Conservation (phyloP, 2,888 invertebrate species). For the Mesorhabditis sp. region DNA sequence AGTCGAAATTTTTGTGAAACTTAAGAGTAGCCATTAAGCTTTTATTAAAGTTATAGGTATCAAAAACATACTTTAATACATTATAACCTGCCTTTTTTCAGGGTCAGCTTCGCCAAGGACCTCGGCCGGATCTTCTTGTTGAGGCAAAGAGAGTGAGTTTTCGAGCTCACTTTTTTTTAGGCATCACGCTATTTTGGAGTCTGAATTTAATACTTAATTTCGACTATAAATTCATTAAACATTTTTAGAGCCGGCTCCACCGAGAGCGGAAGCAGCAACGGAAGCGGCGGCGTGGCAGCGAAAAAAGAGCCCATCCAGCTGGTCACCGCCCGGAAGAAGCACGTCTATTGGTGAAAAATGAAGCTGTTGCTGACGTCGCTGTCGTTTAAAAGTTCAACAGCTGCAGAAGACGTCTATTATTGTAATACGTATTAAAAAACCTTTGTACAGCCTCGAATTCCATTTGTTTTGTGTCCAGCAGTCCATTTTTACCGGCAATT, state of each 20-base stretch:
- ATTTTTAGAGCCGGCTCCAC: not conserved
- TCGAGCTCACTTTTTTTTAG: not conserved
- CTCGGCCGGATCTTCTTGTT: not conserved
- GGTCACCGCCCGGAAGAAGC: slow-evolving; percentile 2
- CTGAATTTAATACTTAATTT: not conserved
- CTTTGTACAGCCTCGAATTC: too few relatives aligned
- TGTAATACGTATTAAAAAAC: too few relatives aligned
- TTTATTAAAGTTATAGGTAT: too few relatives aligned
- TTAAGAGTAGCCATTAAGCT: too few relatives aligned
- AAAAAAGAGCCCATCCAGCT: not conserved
- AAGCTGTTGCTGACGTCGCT: too few relatives aligned
- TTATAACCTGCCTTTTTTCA: not conserved
- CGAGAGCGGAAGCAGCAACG: not conserved
- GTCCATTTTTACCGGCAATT: not conserved
- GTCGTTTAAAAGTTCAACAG: too few relatives aligned
- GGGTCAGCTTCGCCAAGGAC: not conserved
- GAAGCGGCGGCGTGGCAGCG: not conserved
- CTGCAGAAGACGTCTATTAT: too few relatives aligned
- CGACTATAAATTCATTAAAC: not conserved
- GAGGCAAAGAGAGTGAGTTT: slow-evolving; percentile 1
- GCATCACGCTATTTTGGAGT: not conserved
- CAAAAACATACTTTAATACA: too few relatives aligned
- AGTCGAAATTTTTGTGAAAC: too few relatives aligned
- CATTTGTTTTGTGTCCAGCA: not conserved
- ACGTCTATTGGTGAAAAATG: slow-evolving; percentile 2